Percentiles rank a stretch among this genome's conserved stretches.
Evolutionary conservation across 2,113 vertebrate genomes (phyloP).

Genomic region (Buteo buteo): DNA sequence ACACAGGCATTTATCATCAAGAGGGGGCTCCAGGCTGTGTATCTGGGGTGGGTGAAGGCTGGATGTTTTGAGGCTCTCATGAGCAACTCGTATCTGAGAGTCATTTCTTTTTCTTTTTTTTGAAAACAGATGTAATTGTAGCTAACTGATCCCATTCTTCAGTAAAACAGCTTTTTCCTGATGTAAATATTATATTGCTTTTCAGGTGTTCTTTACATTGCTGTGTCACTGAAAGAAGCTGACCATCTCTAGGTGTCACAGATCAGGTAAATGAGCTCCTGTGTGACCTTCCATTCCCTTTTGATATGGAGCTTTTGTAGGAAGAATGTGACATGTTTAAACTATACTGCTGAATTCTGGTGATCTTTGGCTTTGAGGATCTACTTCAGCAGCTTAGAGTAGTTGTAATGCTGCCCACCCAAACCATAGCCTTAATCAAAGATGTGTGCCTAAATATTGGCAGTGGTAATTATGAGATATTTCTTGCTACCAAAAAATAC

Average conservation of each 20-base stretch:
- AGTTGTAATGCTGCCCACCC: not conserved
- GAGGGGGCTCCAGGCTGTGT: not conserved
- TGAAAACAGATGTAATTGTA: not conserved
- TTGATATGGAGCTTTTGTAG: not conserved
- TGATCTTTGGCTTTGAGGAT: not conserved
- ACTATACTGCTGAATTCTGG: not conserved
- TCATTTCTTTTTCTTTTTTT: not conserved
- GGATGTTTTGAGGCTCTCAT: not conserved
- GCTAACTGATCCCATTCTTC: not conserved
- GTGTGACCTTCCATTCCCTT: not conserved
- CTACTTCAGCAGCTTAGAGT: not conserved
- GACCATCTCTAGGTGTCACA: not conserved
- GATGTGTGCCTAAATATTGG: not conserved
- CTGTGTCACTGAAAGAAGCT: not conserved
- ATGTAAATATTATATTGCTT: not conserved
- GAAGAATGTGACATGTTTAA: not conserved
- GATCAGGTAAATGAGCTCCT: not conserved
- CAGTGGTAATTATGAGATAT: not conserved
- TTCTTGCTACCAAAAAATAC: not conserved
- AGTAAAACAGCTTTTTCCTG: not conserved
- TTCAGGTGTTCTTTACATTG: not conserved
- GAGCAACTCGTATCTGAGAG: fast-evolving
- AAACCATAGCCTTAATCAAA: not conserved
- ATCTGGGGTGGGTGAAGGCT: not conserved
- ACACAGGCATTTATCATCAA: not conserved